A percentile compares a stretch with the other conserved stretches of the same genome.
phyloP scores from a whole-genome alignment of 2,797 vertebrate genomes.

The Poecilia gillii region DNA sequence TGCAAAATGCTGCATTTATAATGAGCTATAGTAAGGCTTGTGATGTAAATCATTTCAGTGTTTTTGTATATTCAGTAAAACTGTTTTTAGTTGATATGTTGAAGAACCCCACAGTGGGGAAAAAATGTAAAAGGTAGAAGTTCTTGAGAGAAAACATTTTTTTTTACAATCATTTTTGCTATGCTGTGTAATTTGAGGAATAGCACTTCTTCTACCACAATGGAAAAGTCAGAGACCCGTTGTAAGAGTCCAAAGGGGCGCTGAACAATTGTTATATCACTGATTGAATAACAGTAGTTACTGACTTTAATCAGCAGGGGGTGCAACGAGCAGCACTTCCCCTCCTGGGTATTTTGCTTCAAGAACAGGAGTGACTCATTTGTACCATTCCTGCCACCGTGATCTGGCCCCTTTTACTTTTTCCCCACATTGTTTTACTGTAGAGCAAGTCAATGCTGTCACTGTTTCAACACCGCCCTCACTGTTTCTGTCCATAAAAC shows the following conservation, averaged over 20 bases:
- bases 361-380: constrained; percentile 64
- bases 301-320: constrained; percentile 57
- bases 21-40: not conserved
- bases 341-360: constrained; percentile 12
- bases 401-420: constrained; percentile 29
- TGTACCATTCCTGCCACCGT: constrained; percentile 60
- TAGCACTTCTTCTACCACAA: constrained; percentile 7
- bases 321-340: constrained; percentile 24
- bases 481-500: constrained; percentile 12
- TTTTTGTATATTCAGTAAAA: not conserved
- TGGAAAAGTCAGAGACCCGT: not conserved
- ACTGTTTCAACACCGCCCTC: not conserved
- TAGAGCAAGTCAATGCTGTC: constrained; percentile 27
- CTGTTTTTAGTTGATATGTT: not conserved
- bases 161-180: not conserved
- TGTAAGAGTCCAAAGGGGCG: constrained; percentile 2
- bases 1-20: not conserved
- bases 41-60: not conserved
- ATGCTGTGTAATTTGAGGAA: not conserved
- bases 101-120: not conserved
- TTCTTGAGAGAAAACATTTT: not conserved
- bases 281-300: constrained; percentile 26
- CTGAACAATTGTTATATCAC: constrained; percentile 15
- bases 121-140: not conserved
- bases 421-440: constrained; percentile 29